phyloP scores from a whole-genome alignment of 2,113 vertebrate genomes.

The Panthera uncia region DNA sequence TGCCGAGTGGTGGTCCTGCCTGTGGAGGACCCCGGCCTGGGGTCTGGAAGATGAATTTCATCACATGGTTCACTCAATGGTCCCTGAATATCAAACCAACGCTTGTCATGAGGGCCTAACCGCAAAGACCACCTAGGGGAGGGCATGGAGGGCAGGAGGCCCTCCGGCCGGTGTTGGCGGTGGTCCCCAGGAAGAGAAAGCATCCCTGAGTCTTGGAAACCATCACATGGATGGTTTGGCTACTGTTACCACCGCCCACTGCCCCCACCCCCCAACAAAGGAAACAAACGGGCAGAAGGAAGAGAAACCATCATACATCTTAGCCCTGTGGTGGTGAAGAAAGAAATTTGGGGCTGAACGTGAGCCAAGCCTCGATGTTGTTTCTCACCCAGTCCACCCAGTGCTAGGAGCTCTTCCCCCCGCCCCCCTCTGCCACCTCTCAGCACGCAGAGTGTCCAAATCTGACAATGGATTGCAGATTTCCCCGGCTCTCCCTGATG shows the following conservation, averaged over 20 bases:
- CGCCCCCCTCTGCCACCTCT: not conserved
- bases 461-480: not conserved
- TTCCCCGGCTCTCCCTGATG: not conserved
- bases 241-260: accelerated
- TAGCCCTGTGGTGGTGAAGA: accelerated
- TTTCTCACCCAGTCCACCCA: not conserved
- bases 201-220: not conserved
- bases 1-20: accelerated
- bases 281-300: not conserved
- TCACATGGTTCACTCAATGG: accelerated
- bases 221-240: accelerated
- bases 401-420: not conserved
- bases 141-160: not conserved
- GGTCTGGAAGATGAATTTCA: not conserved
- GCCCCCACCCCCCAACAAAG: not conserved
- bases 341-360: not conserved
- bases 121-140: not conserved
- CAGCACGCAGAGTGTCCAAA: accelerated
- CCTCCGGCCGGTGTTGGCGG: not conserved
- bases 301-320: accelerated
- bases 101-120: too few species aligned
- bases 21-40: not conserved
- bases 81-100: not conserved
- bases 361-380: not conserved
- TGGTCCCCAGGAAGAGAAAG: not conserved